Conservation (phyloP, 2,797 vertebrate genomes). For the Atherinosoma microstoma region DNA sequence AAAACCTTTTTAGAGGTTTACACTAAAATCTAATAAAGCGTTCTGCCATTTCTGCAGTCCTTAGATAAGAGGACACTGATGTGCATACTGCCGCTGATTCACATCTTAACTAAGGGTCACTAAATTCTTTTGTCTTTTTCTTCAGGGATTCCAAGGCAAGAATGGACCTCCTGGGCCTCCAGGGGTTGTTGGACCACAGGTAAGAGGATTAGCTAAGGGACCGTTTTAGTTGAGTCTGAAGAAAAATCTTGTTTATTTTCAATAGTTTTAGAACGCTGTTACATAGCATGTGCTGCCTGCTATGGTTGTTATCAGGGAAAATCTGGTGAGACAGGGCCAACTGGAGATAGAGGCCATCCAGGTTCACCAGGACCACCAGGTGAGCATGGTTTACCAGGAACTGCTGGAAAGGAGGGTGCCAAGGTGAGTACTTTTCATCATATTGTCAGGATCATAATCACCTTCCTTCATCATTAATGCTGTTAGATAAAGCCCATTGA, state of each 20-base stretch:
- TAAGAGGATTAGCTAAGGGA: conserved; percentile 51
- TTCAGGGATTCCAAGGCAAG: conserved; percentile 94
- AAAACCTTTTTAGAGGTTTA: conserved; percentile 6
- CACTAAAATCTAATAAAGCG: conserved; percentile 22
- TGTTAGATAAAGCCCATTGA: conserved; percentile 56
- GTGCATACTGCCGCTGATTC: background rate
- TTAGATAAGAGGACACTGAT: conserved; percentile 5
- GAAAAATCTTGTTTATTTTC: background rate
- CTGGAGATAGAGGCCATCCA: conserved; percentile 92
- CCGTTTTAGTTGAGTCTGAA: background rate
- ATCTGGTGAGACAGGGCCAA: conserved; percentile 89
- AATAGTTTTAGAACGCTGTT: background rate
- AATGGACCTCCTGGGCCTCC: conserved; percentile 89
- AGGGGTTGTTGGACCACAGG: conserved; percentile 94
- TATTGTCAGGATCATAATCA: conserved; percentile 52
- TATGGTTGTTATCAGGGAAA: conserved; percentile 85
- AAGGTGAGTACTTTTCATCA: conserved; percentile 84
- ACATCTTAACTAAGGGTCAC: conserved; percentile 21
- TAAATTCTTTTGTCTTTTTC: conserved; percentile 33
- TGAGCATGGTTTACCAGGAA: conserved; percentile 91
- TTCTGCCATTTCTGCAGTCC: background rate
- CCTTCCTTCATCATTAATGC: conserved; percentile 46
- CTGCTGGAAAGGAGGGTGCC: conserved; percentile 90
- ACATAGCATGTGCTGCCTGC: background rate
- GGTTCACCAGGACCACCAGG: conserved; percentile 93